phyloP scores from a whole-genome alignment of 1,140 invertebrate species.

The Achatina immaculata region DNA sequence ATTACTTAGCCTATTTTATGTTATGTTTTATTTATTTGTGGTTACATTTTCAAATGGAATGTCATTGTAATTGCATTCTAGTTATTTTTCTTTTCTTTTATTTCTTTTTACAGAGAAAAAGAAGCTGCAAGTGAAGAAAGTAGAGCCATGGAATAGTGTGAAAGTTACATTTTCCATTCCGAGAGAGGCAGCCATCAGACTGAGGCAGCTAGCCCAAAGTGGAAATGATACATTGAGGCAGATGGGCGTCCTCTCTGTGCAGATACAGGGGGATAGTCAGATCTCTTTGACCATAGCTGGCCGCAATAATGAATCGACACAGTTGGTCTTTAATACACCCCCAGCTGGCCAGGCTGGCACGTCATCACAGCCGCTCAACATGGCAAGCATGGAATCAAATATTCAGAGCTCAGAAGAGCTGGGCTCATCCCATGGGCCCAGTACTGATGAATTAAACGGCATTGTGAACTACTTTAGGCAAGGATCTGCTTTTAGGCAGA shows the following conservation, averaged over 20 bases:
- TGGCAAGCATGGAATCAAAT: conserved; percentile 53
- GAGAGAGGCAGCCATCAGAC: conserved; percentile 88
- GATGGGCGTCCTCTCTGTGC: conserved; percentile 93
- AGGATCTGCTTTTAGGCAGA: conserved; percentile 68
- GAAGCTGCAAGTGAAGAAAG: conserved; percentile 78
- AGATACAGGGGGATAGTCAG: conserved; percentile 93
- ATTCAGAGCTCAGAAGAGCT: conserved; percentile 49
- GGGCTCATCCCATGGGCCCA: conserved; percentile 58
- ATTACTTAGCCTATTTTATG: too few species aligned
- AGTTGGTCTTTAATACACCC: conserved; percentile 79
- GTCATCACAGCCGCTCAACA: conserved; percentile 51
- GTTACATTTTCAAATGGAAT: too few species aligned
- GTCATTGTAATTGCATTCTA: too few species aligned
- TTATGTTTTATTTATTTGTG: too few species aligned
- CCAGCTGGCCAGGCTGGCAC: conserved; percentile 47
- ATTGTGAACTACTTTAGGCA: conserved; percentile 70
- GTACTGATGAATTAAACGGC: conserved; percentile 68
- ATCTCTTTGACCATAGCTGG: conserved; percentile 89
- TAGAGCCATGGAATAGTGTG: conserved; percentile 98
- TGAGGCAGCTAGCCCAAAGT: conserved; percentile 90
- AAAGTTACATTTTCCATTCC: conserved; percentile 96
- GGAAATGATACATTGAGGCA: conserved; percentile 88
- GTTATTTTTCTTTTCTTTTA: conserved; percentile 2
- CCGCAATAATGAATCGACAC: conserved; percentile 79
- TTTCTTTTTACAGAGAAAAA: conserved; percentile 61